Base-by-base conservation (phyloP, 2,888 invertebrate genomes). In the Bursaphelenchus okinawaensis region DNA sequence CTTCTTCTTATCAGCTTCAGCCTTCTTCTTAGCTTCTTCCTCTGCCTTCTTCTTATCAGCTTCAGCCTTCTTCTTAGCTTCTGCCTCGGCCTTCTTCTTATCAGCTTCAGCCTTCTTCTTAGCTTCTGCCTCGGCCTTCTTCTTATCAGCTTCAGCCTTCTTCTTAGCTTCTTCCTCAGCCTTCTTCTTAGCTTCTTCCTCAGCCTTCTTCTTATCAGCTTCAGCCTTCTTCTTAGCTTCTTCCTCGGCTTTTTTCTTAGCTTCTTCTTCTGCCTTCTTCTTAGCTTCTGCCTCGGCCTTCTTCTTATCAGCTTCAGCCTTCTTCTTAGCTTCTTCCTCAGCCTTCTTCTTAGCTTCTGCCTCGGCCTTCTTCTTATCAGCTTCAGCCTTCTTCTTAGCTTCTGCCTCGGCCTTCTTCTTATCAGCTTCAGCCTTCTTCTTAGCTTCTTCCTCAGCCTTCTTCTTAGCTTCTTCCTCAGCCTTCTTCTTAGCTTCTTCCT, bases 71-170 rank as follows among this genome's bases (percentile, higher is more conserved):
- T 54, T 67, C 7, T 55, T 61, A 52, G 12, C 40, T 29, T 65
- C 64, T 51, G 23, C 64, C 2, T 12, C 6, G 16, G 12, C 19
- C 54, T 57, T 52, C 24, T 52, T 28, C 16, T 60, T 19, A 1
- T 1, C 55, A 16, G 2, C 28, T n/a, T 67, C 59, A 9, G 59
- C 52, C 0, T 31, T 24, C 58, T 54, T 67, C 16, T 55, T 61
- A 52, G 20, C 31, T 9, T 64, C 64, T 51, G 22, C 66, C 12
- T 22, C 54, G 16, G 22, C 29, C 54, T 57, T 52, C 24, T 68
- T 62, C 69, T 70, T 66, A 4, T 52, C 19, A 22, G 61, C 66
- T 66, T 65, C 67, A 1, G 66, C 31, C 51, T 66, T 52, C 26
- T 65, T 66, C 31, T 66, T 52, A 6, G 65, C 67, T 23, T 26